phyloP scores from a whole-genome alignment of 2,797 vertebrate species.

The Hydrophis major region DNA sequence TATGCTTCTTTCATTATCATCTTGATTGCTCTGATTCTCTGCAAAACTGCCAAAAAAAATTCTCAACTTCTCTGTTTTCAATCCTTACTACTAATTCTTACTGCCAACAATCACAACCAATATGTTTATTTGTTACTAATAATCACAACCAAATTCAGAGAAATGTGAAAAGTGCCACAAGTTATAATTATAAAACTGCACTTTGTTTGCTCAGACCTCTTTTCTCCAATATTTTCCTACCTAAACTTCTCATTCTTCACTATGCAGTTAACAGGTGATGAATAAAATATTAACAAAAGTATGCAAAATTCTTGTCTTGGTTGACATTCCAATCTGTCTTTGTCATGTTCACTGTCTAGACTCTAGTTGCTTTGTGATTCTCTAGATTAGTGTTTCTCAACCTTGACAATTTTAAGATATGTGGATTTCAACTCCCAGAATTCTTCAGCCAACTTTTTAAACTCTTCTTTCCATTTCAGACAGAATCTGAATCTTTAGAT shows the following conservation, averaged over 20 bases:
- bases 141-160: not conserved
- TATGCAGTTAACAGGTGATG: not conserved
- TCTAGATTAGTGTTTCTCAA: not conserved
- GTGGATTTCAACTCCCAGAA: not conserved
- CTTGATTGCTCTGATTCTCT: not conserved
- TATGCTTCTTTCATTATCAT: not conserved
- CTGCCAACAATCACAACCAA: not conserved
- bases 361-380: not conserved
- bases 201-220: not conserved
- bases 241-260: not conserved
- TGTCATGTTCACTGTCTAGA: not conserved
- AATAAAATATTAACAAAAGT: not conserved
- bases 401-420: not conserved
- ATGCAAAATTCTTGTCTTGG: not conserved
- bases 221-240: not conserved
- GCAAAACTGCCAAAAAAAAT: too few relatives aligned
- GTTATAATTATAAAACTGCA: not conserved
- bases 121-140: not conserved
- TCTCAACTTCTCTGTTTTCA: constrained; percentile 24
- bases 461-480: not conserved
- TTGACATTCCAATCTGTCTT: not conserved
- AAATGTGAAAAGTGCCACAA: not conserved
- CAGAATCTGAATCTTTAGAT: not conserved
- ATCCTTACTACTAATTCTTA: not conserved
- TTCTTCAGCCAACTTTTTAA: not conserved